Evolutionary conservation across 2,888 invertebrate genomes (phyloP).

Genomic region (Drosophila ezoana): DNA sequence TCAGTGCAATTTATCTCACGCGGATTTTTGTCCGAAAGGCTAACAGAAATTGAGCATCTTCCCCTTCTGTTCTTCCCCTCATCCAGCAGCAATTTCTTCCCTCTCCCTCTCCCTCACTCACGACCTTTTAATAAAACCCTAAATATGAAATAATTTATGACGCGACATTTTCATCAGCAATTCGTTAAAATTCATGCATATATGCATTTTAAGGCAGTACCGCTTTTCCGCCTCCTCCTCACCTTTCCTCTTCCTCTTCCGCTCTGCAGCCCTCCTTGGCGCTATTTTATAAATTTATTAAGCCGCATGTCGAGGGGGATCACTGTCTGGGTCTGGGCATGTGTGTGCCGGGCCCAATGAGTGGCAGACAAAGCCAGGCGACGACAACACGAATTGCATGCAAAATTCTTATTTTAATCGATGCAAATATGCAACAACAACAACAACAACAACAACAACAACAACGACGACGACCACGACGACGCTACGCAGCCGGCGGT

Average conservation of each 20-base stretch:
- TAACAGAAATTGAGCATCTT: slow-evolving; percentile 34
- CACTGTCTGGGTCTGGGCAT: slow-evolving; percentile 24
- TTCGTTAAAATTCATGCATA: slow-evolving; percentile 82
- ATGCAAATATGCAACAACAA: slow-evolving; percentile 75
- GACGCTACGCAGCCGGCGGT: slow-evolving; percentile 52
- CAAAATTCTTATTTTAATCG: slow-evolving; percentile 82
- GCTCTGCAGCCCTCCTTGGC: slow-evolving; percentile 32
- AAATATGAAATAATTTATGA: slow-evolving; percentile 83
- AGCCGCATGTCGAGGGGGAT: slow-evolving; percentile 46
- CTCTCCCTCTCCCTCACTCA: background rate
- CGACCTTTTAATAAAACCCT: slow-evolving; percentile 39
- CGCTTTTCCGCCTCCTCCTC: background rate
- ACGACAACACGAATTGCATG: slow-evolving; percentile 81
- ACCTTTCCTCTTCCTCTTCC: background rate
- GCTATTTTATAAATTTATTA: slow-evolving; percentile 77
- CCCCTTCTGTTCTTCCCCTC: background rate
- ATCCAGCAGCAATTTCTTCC: background rate
- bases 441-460: slow-evolving; percentile 33
- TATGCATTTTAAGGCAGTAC: slow-evolving; percentile 71
- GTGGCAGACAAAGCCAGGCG: slow-evolving; percentile 77
- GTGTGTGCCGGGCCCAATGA: slow-evolving; percentile 38
- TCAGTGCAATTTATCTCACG: slow-evolving; percentile 75
- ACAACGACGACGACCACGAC: slow-evolving; percentile 28
- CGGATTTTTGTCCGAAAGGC: slow-evolving; percentile 48
- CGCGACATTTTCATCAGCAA: slow-evolving; percentile 83